These are phyloP conservation scores for Grammomys dolichurus DNA, from an alignment of 2,113 vertebrate genomes.

Conservation along the genomic window DNA sequence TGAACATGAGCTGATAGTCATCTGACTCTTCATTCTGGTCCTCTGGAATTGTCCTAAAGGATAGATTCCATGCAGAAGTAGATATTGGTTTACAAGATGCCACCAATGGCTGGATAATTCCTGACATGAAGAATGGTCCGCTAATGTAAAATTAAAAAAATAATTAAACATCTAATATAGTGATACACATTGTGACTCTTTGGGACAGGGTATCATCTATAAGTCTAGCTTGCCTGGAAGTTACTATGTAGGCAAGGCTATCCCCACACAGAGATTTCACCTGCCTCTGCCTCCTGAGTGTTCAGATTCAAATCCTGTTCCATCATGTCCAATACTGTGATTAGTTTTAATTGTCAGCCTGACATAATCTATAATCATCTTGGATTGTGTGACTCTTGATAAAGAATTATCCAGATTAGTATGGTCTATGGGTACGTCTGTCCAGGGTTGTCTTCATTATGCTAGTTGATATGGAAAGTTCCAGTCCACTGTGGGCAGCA, in stretches of 20 bases:
- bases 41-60: neutral
- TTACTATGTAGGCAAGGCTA: neutral
- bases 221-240: neutral
- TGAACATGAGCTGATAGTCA: neutral
- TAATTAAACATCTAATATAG: conserved; percentile 25
- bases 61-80: neutral
- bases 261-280: neutral
- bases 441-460: neutral
- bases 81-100: neutral
- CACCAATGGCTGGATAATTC: neutral
- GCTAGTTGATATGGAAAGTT: neutral
- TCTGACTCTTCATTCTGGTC: neutral
- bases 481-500: neutral
- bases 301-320: neutral
- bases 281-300: neutral
- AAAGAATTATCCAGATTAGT: neutral
- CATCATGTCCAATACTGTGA: neutral
- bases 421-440: neutral
- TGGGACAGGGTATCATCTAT: neutral
- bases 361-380: neutral
- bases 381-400: neutral
- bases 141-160: neutral
- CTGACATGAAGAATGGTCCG: neutral
- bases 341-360: neutral
- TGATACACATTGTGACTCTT: neutral